phyloP scores from a whole-genome alignment of 2,113 vertebrate species.

The Periophthalmus modestus region DNA sequence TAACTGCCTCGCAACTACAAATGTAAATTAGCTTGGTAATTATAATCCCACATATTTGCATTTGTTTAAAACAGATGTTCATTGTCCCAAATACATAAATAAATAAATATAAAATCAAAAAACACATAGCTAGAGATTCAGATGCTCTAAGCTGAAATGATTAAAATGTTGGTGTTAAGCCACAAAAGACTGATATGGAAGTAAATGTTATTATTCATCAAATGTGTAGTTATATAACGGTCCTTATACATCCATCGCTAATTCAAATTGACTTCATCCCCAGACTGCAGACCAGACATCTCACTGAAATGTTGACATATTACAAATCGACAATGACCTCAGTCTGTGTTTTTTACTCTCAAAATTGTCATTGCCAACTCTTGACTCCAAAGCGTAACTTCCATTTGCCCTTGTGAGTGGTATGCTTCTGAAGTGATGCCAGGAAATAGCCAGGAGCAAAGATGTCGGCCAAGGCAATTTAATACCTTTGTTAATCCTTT shows the following conservation, averaged over 20 bases:
- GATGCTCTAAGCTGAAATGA: no score
- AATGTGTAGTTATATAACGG: no score
- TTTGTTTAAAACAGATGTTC: no score
- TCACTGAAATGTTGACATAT: background rate
- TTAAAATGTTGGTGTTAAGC: no score
- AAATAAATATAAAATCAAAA: no score
- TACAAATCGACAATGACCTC: background rate
- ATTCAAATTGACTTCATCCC: background rate
- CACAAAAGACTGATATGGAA: no score
- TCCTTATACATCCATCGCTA: background rate
- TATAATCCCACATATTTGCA: no score
- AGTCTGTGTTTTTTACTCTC: background rate
- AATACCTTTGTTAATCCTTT: constrained; percentile 55
- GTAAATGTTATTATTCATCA: no score
- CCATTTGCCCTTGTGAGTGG: constrained; percentile 27
- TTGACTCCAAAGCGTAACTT: constrained; percentile 29
- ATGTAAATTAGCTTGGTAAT: no score
- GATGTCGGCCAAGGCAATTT: constrained; percentile 31
- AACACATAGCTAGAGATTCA: no score
- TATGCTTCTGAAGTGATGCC: constrained; percentile 35
- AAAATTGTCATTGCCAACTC: background rate
- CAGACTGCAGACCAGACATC: background rate
- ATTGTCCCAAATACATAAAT: no score
- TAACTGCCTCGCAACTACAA: no score
- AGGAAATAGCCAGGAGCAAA: constrained; percentile 22